Conservation (phyloP, 2,888 invertebrate species). For the Cephus sareptanus region DNA sequence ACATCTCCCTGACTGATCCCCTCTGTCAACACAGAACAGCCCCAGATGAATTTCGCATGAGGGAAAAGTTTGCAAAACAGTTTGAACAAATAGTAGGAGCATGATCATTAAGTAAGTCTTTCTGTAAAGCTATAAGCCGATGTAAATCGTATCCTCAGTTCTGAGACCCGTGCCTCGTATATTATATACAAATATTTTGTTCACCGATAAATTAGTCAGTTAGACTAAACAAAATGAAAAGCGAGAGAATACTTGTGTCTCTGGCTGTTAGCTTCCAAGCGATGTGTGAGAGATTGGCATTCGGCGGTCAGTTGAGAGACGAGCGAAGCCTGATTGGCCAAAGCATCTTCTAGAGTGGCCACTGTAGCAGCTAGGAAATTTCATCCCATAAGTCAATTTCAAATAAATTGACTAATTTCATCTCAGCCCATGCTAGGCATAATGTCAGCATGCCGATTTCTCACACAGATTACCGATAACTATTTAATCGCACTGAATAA, state of each 20-base stretch:
- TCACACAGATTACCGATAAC: conserved; percentile 47
- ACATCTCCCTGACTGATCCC: conserved; percentile 50
- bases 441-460: conserved; percentile 62
- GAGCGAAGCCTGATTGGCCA: conserved; percentile 92
- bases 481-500: neutral
- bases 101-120: neutral
- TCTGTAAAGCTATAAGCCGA: neutral
- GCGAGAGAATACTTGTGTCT: conserved; percentile 80
- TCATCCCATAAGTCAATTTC: conserved; percentile 46
- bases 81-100: neutral
- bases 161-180: neutral
- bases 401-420: conserved; percentile 45
- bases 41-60: conserved; percentile 15
- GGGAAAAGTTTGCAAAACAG: neutral
- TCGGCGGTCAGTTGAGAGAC: conserved; percentile 91
- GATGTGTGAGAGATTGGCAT: conserved; percentile 89
- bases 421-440: conserved; percentile 60
- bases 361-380: conserved; percentile 85
- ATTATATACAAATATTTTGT: neutral
- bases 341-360: conserved; percentile 89
- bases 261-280: conserved; percentile 88
- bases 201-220: neutral
- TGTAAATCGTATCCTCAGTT: neutral
- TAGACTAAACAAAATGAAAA: conserved; percentile 31
- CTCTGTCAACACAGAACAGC: conserved; percentile 62